Conservation (phyloP, 2,888 invertebrate species). For the Ectobius pallidus region DNA sequence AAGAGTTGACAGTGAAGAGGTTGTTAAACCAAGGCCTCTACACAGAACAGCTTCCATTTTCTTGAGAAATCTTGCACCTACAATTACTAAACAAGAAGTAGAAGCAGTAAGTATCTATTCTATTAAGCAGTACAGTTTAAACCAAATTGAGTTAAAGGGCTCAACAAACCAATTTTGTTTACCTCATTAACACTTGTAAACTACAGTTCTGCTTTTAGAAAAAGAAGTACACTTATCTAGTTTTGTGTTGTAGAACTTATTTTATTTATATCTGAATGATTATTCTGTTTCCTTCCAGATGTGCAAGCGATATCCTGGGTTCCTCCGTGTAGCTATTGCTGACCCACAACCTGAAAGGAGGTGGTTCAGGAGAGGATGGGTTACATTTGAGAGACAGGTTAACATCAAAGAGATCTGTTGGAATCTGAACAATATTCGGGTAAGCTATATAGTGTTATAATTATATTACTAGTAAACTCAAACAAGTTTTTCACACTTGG, state of each 20-base stretch:
- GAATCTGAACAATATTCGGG: slow-evolving; percentile 94
- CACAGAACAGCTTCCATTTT: slow-evolving; percentile 98
- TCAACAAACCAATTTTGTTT: too few relatives aligned
- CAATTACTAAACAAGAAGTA: slow-evolving; percentile 95
- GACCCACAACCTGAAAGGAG: slow-evolving; percentile 96
- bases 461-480: not conserved
- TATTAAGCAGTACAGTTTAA: slow-evolving; percentile 16
- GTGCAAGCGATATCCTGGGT: slow-evolving; percentile 92
- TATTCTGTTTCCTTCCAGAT: slow-evolving; percentile 59
- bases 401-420: slow-evolving; percentile 99
- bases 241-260: too few relatives aligned
- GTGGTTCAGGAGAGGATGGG: slow-evolving; percentile 98
- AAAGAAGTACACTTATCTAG: too few relatives aligned
- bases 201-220: too few relatives aligned
- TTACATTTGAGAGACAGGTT: slow-evolving; percentile 94
- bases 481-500: not conserved
- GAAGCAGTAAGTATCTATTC: slow-evolving; percentile 75
- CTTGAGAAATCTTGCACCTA: slow-evolving; percentile 92
- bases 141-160: too few relatives aligned
- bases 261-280: too few relatives aligned
- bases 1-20: slow-evolving; percentile 44
- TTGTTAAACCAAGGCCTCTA: slow-evolving; percentile 67
- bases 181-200: too few relatives aligned
- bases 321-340: slow-evolving; percentile 92
- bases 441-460: slow-evolving; percentile 57